Conservation (phyloP, 2,113 vertebrate species). For the Otolemur garnettii region DNA sequence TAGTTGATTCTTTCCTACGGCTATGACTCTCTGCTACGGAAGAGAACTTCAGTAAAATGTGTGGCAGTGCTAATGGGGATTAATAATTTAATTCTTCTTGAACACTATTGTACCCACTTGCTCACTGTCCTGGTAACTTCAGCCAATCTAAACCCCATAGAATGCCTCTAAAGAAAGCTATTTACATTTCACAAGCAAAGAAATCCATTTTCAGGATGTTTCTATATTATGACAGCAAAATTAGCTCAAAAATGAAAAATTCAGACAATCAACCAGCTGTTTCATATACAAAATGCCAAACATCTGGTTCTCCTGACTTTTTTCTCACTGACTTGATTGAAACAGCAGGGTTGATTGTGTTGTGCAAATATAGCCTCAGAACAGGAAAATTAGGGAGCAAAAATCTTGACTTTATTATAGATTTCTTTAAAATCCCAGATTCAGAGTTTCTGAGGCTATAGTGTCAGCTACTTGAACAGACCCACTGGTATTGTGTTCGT, state of each 20-base stretch:
- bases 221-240: slow-evolving; percentile 78
- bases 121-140: neutral
- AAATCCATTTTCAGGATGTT: slow-evolving; percentile 76
- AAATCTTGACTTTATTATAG: slow-evolving; percentile 75
- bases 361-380: slow-evolving; percentile 79
- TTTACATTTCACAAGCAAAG: slow-evolving; percentile 68
- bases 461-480: slow-evolving; percentile 74
- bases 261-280: slow-evolving; percentile 81
- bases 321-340: slow-evolving; percentile 77
- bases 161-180: slow-evolving; percentile 14
- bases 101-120: neutral
- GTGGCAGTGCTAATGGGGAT: neutral
- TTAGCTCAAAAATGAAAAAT: slow-evolving; percentile 78
- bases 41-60: slow-evolving; percentile 25
- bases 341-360: slow-evolving; percentile 82
- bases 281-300: slow-evolving; percentile 76
- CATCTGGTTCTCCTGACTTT: slow-evolving; percentile 78
- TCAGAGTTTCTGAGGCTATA: slow-evolving; percentile 64
- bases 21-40: neutral
- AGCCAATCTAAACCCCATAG: neutral
- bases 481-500: slow-evolving; percentile 55
- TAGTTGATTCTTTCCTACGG: neutral
- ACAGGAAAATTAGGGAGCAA: slow-evolving; percentile 72
- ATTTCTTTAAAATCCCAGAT: slow-evolving; percentile 62
- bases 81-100: neutral